Conservation (phyloP, 2,888 invertebrate genomes). For the Drosophila neonasuta region DNA sequence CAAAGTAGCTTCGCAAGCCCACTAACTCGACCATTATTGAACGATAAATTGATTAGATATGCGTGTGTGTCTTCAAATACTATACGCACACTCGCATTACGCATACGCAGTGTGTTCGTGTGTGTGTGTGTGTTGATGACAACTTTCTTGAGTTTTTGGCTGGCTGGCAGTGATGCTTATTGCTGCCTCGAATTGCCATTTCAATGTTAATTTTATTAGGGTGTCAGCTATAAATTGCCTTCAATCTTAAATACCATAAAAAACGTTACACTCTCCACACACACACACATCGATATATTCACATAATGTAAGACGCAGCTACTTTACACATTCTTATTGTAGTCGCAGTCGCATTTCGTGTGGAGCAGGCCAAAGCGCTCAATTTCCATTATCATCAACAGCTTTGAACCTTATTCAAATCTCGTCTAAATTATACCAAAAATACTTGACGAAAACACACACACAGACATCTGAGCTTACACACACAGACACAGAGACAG, state of each 20-base stretch:
- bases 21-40: constrained; percentile 70
- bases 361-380: constrained; percentile 42
- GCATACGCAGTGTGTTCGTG: constrained; percentile 4
- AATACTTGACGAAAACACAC: constrained; percentile 41
- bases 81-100: constrained; percentile 37
- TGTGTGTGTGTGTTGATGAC: constrained; percentile 36
- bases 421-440: constrained; percentile 56
- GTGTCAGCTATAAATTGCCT: constrained; percentile 79
- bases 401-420: constrained; percentile 75
- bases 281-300: constrained; percentile 19
- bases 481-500: constrained; percentile 19
- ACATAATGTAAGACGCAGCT: constrained; percentile 13
- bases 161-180: constrained; percentile 55
- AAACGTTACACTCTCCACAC: constrained; percentile 58
- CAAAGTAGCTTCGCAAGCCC: constrained; percentile 58
- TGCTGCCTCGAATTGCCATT: constrained; percentile 77
- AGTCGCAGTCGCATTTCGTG: constrained; percentile 13
- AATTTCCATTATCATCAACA: constrained; percentile 75
- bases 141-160: constrained; percentile 36
- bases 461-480: not conserved
- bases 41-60: constrained; percentile 80
- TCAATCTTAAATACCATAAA: constrained; percentile 81
- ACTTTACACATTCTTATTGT: constrained; percentile 45
- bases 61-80: constrained; percentile 33
- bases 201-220: constrained; percentile 81